Evolutionary conservation across 2,888 invertebrate species (phyloP), one percentile per base, ranked within the genome.

Genomic region (Eulithis testata): DNA sequence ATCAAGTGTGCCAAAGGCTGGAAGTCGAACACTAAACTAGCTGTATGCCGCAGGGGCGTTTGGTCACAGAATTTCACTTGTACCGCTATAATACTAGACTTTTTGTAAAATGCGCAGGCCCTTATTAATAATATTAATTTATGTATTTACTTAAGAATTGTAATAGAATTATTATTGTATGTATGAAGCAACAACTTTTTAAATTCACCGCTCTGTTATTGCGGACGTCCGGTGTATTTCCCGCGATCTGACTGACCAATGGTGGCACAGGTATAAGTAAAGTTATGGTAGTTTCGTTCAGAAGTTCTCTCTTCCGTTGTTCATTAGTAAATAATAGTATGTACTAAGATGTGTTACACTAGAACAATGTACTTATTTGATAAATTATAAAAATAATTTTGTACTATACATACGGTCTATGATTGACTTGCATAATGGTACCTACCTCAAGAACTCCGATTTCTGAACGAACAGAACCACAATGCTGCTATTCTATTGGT

Each of bases 21-120:
- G 83, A 83, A 79, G 11, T 79, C 83, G 70, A 72, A 69, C 47
- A 73, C 78, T 2, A 81, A 84, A 8, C 71, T 82, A 3, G 74
- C 88, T 2, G 74, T 87, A 2, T 93, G 92, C 65, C 85, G 88
- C 2, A 81, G 83, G 11, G 91, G 91, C 0, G 54, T 60, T 40
- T 93, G 92, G 92, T 90, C 87, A 5, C 79, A 82, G 44, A 62
- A 74, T 27, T 76, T 90, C 5, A 69, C 72, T 36, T 92, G 63
- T 14, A 44, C 27, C 3, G 2, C 14, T 21, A 49, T 27, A 47
- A 61, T 40, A 40, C 9, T 1, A 40, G 40, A 8, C 8, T 40
- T 8, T 40, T 9, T 40, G 40, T 40, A 9, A 40, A 8, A 37
- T 37, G 37, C 8, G 40, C 8, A 31, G 31, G 4, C 4, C 31